Conservation (phyloP, 2,797 vertebrate genomes). For the Halcyon chelicuti region DNA sequence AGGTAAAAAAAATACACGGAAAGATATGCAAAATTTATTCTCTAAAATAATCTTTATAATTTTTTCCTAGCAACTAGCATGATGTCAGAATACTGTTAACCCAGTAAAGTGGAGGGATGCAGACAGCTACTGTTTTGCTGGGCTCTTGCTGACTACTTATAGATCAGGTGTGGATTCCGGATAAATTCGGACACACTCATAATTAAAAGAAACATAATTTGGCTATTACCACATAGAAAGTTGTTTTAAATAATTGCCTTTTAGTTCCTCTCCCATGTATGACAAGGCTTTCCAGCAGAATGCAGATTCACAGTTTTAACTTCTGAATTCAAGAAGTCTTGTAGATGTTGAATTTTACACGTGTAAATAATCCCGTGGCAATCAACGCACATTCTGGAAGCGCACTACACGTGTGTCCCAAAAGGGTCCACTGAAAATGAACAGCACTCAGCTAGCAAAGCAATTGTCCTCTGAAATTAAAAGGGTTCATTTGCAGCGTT, state of each 20-base stretch:
- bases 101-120: background rate
- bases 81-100: background rate
- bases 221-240: background rate
- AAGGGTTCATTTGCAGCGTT: background rate
- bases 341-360: background rate
- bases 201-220: background rate
- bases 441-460: background rate
- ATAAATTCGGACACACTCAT: background rate
- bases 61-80: background rate
- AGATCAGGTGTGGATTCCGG: background rate
- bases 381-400: background rate
- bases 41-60: background rate
- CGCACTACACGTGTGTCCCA: background rate
- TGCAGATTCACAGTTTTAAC: background rate
- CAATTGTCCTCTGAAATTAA: background rate
- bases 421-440: background rate
- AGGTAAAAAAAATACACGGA: background rate
- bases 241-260: background rate
- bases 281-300: background rate
- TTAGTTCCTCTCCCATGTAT: background rate
- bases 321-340: background rate
- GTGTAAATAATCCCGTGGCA: background rate
- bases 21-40: background rate
- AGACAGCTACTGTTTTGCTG: background rate
- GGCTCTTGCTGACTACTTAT: background rate